Evolutionary conservation across 2,797 vertebrate species (phyloP).

Genomic region (Myotis planiceps): DNA sequence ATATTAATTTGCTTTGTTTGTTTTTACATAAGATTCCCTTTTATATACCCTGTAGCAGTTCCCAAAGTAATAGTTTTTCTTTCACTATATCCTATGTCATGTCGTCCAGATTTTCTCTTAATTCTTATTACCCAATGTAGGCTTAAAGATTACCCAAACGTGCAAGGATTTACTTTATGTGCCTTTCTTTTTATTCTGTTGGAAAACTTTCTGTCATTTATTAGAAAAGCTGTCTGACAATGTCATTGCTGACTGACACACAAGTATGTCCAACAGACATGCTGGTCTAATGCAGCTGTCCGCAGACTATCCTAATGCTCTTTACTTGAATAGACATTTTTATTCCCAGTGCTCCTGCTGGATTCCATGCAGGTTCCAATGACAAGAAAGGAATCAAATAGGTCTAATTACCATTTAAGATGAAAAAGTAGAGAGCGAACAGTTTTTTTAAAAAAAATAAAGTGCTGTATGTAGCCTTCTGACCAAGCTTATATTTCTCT

Average conservation of each 20-base stretch:
- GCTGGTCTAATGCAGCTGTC: not conserved
- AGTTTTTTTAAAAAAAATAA: no score
- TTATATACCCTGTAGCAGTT: not conserved
- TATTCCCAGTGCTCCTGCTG: not conserved
- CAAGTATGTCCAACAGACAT: not conserved
- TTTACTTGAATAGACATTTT: not conserved
- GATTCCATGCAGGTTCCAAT: not conserved
- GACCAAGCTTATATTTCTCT: not conserved
- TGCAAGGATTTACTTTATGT: not conserved
- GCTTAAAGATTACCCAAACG: not conserved
- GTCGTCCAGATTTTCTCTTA: not conserved
- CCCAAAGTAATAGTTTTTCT: not conserved
- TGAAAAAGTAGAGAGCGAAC: not conserved
- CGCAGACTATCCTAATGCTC: not conserved
- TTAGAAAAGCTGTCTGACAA: conserved; percentile 27
- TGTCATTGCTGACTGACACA: not conserved
- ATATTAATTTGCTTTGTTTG: not conserved
- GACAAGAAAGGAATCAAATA: not conserved
- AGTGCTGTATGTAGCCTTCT: not conserved
- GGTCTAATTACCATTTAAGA: conserved; percentile 19
- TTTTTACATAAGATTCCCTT: conserved; percentile 17
- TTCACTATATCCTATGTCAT: not conserved
- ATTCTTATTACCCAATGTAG: not conserved
- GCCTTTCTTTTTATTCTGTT: not conserved
- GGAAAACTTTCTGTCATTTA: not conserved